Evolutionary conservation across 2,888 invertebrate species (phyloP).

Genomic region (Branchellion lobata): DNA sequence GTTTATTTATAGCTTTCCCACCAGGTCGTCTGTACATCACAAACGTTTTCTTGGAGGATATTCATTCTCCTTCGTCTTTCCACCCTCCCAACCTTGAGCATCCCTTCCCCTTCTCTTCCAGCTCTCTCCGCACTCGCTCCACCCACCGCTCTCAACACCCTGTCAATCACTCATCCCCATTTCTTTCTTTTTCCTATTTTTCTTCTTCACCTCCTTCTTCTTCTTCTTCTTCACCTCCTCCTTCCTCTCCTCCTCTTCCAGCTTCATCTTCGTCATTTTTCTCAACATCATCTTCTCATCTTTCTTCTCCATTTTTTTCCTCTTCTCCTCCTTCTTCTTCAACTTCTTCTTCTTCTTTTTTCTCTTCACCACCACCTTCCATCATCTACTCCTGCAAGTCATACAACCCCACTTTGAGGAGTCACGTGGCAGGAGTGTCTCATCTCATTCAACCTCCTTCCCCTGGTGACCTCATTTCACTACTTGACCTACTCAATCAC

Average conservation of each 20-base stretch:
- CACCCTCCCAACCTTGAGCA: no score
- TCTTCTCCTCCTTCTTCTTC: neutral
- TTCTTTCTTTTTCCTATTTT: neutral
- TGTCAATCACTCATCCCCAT: no score
- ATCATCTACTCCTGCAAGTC: constrained; percentile 29
- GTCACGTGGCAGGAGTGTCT: neutral
- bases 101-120: no score
- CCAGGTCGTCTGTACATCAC: constrained; percentile 21
- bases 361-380: constrained; percentile 1
- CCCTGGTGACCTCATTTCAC: no score
- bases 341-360: neutral
- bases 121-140: no score
- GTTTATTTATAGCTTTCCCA: neutral
- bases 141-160: no score
- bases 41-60: neutral
- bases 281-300: constrained; percentile 7
- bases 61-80: neutral
- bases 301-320: neutral
- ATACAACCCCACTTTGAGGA: constrained; percentile 18
- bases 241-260: neutral
- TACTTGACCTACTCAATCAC: no score
- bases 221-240: neutral
- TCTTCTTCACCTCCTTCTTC: neutral
- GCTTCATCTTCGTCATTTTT: neutral
- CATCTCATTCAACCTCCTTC: constrained; percentile 10